Base-by-base conservation (phyloP, 2,888 invertebrate genomes). In the Drosophila atroscutellata region DNA sequence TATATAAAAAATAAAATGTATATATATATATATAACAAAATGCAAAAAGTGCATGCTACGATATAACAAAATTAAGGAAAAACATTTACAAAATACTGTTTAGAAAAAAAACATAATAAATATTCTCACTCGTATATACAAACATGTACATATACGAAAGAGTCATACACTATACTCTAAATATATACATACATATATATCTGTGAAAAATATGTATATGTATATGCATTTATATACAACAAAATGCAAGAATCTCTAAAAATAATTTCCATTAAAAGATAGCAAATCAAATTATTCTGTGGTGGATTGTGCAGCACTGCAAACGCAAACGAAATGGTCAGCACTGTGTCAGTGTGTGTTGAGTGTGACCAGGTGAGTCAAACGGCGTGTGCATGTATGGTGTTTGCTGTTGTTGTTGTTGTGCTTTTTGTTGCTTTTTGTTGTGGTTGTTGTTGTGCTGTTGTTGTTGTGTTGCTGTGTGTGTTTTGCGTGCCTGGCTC, bases 21-120 rank as follows among this genome's bases (percentile, higher is more conserved):
- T n/a, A 26, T 62, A 50, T 34, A 52, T 52, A 64, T 62, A 1
- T 54, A 55, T 78, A 77, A 75, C 78, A 82, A 89, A 88, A 86
- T 89, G 86, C 84, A 84, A 86, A 82, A 73, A 65, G 47, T 73
- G 66, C 89, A 88, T 88, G 84, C 84, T 80, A 82, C 59, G 30
- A 55, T 56, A 65, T 77, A 61, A 51, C 66, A 61, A 62, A 67
- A 75, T 66, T 64, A 67, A 34, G 39, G 18, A 68, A 72, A 80
- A 84, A 75, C 79, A 77, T 83, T 80, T 86, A 87, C 79, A 82
- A 49, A 86, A 89, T 86, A 87, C 87, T 89, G 80, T 83, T 77
- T 59, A 24, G 24, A 61, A 68, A 75, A 75, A 82, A 81, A 77
- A 68, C 68, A 75, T 55, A 64, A 70, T 70, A 52, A 77, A 62